These are phyloP conservation scores for Cephalopterus ornatus DNA, from an alignment of 2,113 vertebrate species.

Conservation along the genomic window DNA sequence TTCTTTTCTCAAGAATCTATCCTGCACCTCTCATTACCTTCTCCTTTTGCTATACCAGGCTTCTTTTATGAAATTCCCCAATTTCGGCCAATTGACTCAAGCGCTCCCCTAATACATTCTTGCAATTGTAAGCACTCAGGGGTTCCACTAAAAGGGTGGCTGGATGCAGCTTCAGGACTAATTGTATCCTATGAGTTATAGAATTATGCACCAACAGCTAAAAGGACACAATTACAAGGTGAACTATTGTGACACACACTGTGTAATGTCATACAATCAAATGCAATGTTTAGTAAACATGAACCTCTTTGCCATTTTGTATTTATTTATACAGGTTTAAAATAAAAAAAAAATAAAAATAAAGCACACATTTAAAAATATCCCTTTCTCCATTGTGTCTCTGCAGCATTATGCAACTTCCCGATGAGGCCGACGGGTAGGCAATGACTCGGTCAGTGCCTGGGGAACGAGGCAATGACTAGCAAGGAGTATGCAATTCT, in stretches of 20 bases:
- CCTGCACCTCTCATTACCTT: neutral
- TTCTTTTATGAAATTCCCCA: constrained; percentile 13
- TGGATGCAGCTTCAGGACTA: constrained; percentile 65
- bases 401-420: neutral
- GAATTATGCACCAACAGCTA: constrained; percentile 68
- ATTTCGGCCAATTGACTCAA: constrained; percentile 54
- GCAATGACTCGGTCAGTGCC: neutral
- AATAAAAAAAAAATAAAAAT: constrained; percentile 59
- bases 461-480: neutral
- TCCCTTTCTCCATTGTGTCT: neutral
- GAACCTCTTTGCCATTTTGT: constrained; percentile 73
- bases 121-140: constrained; percentile 71
- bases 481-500: neutral
- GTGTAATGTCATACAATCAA: constrained; percentile 74
- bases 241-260: constrained; percentile 71
- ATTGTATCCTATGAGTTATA: constrained; percentile 58
- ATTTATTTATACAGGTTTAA: constrained; percentile 76
- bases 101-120: constrained; percentile 58
- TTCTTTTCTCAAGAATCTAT: neutral
- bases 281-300: constrained; percentile 74
- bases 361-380: constrained; percentile 71
- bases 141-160: constrained; percentile 64
- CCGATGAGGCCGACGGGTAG: neutral
- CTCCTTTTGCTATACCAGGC: constrained; percentile 19
- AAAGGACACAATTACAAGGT: constrained; percentile 67